Conservation (phyloP, 2,797 vertebrate genomes). For the Tenualosa thibaudeaui region DNA sequence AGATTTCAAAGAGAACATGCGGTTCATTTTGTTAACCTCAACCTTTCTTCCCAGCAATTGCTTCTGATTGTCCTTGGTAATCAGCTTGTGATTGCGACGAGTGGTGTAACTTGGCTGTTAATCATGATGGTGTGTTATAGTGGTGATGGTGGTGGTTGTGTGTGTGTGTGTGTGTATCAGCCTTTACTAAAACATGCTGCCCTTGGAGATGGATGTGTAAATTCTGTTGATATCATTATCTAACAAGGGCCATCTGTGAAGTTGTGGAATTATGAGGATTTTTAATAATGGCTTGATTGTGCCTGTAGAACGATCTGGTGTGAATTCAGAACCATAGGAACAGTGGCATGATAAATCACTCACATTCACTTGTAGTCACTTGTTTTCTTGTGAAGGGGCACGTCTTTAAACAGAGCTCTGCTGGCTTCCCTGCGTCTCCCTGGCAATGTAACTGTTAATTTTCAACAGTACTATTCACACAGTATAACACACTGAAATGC, state of each 20-base stretch:
- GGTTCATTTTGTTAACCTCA: neutral
- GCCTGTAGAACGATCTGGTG: neutral
- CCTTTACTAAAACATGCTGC: neutral
- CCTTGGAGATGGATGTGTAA: neutral
- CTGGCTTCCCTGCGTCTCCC: neutral
- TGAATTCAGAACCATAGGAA: neutral
- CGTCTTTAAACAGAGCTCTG: neutral
- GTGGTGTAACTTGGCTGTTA: conserved; percentile 29
- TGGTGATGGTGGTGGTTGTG: neutral
- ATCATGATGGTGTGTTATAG: conserved; percentile 19
- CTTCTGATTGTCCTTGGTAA: conserved; percentile 34
- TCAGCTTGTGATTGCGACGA: conserved; percentile 30
- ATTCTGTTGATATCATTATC: neutral
- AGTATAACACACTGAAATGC: conserved; percentile 9
- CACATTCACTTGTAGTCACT: no score
- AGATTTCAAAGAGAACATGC: no score
- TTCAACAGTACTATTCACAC: conserved; percentile 5
- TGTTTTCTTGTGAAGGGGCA: neutral
- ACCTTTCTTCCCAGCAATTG: conserved; percentile 9
- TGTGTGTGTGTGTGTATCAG: conserved; percentile 27
- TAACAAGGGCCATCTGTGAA: neutral
- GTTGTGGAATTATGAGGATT: neutral
- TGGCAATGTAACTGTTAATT: conserved; percentile 10
- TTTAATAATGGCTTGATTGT: neutral
- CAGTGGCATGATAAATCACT: neutral